A percentile compares a stretch with the other conserved stretches of the same genome.
Conservation (phyloP, 2,113 vertebrate species). For the Bufo gargarizans region DNA sequence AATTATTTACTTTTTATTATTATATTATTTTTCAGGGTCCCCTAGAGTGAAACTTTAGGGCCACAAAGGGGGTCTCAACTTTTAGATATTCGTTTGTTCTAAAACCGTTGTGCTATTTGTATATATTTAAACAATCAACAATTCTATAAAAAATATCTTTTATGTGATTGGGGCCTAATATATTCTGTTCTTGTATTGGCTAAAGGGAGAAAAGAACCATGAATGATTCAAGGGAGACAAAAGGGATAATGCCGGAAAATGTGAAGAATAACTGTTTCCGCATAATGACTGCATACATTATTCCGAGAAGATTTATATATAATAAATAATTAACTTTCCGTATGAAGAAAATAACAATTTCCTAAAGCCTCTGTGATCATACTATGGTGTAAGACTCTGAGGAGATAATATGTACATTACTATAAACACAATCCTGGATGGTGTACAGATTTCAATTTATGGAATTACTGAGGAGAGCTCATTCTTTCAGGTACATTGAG, state of each 20-base stretch:
- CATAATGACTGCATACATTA: slow-evolving; percentile 17
- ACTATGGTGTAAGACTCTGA: slow-evolving; percentile 29
- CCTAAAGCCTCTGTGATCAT: slow-evolving; percentile 27
- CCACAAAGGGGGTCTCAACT: no score
- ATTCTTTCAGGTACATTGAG: slow-evolving; percentile 55
- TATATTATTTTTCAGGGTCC: neutral
- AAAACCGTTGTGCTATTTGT: neutral
- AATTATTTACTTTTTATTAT: neutral
- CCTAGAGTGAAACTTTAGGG: neutral
- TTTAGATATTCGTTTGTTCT: neutral
- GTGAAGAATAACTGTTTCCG: neutral
- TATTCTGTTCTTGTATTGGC: neutral
- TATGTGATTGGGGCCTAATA: neutral
- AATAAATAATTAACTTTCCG: slow-evolving; percentile 51
- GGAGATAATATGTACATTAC: slow-evolving; percentile 56
- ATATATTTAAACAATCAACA: neutral
- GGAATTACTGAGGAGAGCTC: slow-evolving; percentile 44
- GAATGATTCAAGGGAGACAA: neutral
- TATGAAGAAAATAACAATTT: slow-evolving; percentile 28
- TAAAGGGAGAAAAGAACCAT: neutral
- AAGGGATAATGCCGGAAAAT: neutral
- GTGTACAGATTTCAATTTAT: slow-evolving; percentile 57
- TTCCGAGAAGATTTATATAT: slow-evolving; percentile 20
- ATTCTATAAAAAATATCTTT: neutral
- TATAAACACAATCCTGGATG: slow-evolving; percentile 55